Conservation (phyloP, 2,113 vertebrate species). For the Riparia riparia region DNA sequence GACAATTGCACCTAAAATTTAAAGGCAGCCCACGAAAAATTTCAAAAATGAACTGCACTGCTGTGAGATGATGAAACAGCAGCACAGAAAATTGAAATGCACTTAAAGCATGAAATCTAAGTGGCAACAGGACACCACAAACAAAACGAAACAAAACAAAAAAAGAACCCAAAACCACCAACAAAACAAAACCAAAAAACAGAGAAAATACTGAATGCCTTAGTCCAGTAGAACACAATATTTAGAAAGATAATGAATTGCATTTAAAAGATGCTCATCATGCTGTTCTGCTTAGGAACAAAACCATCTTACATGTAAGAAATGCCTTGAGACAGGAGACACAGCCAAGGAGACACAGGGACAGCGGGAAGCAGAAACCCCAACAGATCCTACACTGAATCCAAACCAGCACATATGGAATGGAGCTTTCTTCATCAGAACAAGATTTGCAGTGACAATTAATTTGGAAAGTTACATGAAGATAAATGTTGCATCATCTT, state of each 20-base stretch:
- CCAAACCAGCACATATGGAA: rapidly evolving
- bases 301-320: not conserved
- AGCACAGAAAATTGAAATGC: not conserved
- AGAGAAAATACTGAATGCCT: not conserved
- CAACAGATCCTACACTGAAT: not conserved
- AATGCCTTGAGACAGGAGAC: not conserved
- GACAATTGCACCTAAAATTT: not conserved
- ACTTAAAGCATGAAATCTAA: not conserved
- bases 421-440: not conserved
- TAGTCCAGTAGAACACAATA: not conserved
- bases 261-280: not conserved
- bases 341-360: not conserved
- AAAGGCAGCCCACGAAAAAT: not conserved
- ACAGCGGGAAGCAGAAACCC: not conserved
- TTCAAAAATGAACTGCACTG: not conserved
- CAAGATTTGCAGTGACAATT: not conserved
- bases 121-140: not conserved
- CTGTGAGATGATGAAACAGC: not conserved
- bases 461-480: not conserved
- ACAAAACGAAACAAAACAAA: no score
- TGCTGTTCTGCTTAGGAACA: not conserved
- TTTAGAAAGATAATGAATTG: not conserved
- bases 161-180: no score
- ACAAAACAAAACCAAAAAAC: not conserved
- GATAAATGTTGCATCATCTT: not conserved